Evolutionary conservation across 2,113 vertebrate species (phyloP).

Genomic region (Hassar affinis): DNA sequence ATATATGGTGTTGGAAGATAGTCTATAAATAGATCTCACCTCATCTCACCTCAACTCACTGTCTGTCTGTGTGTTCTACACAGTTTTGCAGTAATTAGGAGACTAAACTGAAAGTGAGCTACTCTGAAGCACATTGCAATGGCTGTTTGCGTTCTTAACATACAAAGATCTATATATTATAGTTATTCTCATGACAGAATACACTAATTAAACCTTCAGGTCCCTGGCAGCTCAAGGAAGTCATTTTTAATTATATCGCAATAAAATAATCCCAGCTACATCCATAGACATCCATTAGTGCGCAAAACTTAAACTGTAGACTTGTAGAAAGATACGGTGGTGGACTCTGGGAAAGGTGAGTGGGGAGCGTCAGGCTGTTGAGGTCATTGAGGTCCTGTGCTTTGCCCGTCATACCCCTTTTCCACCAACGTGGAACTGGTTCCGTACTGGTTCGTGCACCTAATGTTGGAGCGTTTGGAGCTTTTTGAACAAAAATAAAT

Average conservation of each 20-base stretch:
- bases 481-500: too few relatives aligned
- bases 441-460: too few relatives aligned
- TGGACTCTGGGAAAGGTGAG: neutral
- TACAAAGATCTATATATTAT: neutral
- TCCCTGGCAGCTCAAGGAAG: neutral
- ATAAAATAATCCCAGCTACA: neutral
- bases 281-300: neutral
- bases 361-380: too few relatives aligned
- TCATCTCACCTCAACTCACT: neutral
- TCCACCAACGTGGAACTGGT: too few relatives aligned
- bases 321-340: neutral
- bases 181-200: neutral
- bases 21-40: neutral
- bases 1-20: constrained; percentile 2
- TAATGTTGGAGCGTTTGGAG: too few relatives aligned
- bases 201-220: neutral
- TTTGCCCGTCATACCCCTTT: too few relatives aligned
- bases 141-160: neutral
- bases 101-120: neutral
- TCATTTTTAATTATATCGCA: neutral
- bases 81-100: neutral
- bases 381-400: too few relatives aligned
- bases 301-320: neutral
- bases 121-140: neutral
- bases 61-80: neutral